Conservation (phyloP, 2,797 vertebrate genomes). For the Decapterus maruadsi region DNA sequence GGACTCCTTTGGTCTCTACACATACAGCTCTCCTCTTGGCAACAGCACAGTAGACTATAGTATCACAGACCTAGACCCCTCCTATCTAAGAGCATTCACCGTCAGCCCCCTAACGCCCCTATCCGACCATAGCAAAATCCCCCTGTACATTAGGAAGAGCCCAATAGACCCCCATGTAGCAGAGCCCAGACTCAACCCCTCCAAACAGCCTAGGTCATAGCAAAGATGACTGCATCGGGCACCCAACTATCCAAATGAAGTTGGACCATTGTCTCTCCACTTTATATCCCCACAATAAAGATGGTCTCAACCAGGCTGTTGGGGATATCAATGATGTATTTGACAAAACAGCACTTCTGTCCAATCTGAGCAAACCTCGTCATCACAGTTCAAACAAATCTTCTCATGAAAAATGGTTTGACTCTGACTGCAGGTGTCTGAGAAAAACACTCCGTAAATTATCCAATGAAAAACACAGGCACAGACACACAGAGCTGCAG, state of each 20-base stretch:
- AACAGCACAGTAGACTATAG: background rate
- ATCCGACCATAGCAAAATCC: too few species aligned
- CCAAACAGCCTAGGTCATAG: too few species aligned
- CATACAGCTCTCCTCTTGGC: slow-evolving; percentile 10
- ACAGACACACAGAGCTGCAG: too few species aligned
- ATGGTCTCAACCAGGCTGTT: background rate
- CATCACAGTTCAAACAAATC: too few species aligned
- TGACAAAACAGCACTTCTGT: background rate
- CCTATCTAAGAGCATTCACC: background rate
- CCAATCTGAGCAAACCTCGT: too few species aligned
- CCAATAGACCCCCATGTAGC: too few species aligned
- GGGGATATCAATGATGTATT: background rate
- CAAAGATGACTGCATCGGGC: too few species aligned
- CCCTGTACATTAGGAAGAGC: too few species aligned
- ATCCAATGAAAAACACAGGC: background rate
- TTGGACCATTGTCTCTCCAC: background rate
- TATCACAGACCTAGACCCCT: background rate
- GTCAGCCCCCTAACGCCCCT: background rate
- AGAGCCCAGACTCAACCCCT: too few species aligned
- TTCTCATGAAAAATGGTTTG: too few species aligned
- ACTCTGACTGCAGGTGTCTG: background rate
- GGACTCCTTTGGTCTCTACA: background rate
- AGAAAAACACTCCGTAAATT: background rate
- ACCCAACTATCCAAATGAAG: background rate
- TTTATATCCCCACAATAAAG: background rate